Conservation (phyloP, 2,797 vertebrate genomes). For the Geotrypetes seraphini region DNA sequence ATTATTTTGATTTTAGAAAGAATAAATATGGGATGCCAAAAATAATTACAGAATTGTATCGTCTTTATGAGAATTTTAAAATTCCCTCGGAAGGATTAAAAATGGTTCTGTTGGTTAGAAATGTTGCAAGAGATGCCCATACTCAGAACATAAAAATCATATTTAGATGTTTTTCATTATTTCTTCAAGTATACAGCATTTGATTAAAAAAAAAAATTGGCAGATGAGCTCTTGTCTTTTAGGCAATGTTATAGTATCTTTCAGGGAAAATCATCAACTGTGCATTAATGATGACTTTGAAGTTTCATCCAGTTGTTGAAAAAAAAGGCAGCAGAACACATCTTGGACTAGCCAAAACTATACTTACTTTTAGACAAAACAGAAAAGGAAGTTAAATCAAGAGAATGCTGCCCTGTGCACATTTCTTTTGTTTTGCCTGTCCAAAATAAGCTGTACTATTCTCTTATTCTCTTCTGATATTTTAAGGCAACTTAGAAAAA, state of each 20-base stretch:
- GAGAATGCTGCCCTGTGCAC: not conserved
- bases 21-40: too few relatives aligned
- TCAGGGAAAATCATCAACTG: not conserved
- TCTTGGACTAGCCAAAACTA: not conserved
- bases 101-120: too few relatives aligned
- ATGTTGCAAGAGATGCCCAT: not conserved
- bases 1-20: too few relatives aligned
- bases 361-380: not conserved
- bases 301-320: not conserved
- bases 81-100: too few relatives aligned
- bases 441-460: slow-evolving; percentile 6
- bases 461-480: slow-evolving; percentile 30
- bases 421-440: too few relatives aligned
- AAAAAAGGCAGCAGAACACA: not conserved
- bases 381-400: not conserved
- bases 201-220: not conserved
- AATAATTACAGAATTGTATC: too few relatives aligned
- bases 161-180: not conserved
- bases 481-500: slow-evolving; percentile 54
- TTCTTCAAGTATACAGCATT: not conserved
- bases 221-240: not conserved
- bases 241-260: not conserved
- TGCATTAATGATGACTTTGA: not conserved
- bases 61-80: too few relatives aligned
- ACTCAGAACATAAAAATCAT: not conserved